Percentiles rank a stretch among this genome's conserved stretches.
These are phyloP conservation scores for Phymanthus crucifer DNA, from an alignment of 92 coral and sea anemone genomes.

Conservation along the genomic window DNA sequence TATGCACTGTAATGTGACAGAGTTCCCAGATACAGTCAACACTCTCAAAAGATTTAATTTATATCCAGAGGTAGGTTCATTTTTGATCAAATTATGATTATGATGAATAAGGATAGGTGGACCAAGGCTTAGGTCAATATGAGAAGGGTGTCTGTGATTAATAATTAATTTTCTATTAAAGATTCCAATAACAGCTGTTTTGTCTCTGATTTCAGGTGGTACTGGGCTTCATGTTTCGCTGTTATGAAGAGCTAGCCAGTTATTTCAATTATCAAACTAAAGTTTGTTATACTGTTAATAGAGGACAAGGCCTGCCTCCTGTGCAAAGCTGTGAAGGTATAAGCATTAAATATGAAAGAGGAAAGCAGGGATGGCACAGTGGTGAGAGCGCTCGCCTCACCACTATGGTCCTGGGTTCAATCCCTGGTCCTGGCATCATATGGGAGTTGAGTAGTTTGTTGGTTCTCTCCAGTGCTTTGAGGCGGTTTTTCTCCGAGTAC, in stretches of 20 bases:
- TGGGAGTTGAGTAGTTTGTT: too few relatives aligned
- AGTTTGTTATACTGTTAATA: constrained; percentile 91
- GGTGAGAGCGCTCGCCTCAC: too few relatives aligned
- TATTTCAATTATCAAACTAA: constrained; percentile 77
- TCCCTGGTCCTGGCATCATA: too few relatives aligned
- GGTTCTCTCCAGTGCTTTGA: too few relatives aligned
- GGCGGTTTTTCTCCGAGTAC: too few relatives aligned
- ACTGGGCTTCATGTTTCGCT: constrained; percentile 81
- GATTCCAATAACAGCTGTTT: not conserved
- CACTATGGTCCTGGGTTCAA: too few relatives aligned
- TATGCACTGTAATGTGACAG: constrained; percentile 97
- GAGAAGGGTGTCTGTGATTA: too few relatives aligned
- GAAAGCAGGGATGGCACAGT: too few relatives aligned
- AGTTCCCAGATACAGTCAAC: constrained; percentile 92
- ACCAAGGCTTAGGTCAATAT: too few relatives aligned
- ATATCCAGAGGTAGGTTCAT: constrained; percentile 84
- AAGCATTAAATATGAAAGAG: too few relatives aligned
- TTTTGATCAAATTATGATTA: not conserved
- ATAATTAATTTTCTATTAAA: too few relatives aligned
- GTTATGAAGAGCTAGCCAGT: constrained; percentile 72
- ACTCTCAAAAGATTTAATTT: constrained; percentile 95
- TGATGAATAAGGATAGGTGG: too few relatives aligned
- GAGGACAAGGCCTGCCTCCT: constrained; percentile 93
- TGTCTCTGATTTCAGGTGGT: constrained; percentile 64
- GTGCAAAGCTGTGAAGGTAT: constrained; percentile 98